Evolutionary conservation across 2,797 vertebrate species (phyloP).

Genomic region (Nannoperca obscura): DNA sequence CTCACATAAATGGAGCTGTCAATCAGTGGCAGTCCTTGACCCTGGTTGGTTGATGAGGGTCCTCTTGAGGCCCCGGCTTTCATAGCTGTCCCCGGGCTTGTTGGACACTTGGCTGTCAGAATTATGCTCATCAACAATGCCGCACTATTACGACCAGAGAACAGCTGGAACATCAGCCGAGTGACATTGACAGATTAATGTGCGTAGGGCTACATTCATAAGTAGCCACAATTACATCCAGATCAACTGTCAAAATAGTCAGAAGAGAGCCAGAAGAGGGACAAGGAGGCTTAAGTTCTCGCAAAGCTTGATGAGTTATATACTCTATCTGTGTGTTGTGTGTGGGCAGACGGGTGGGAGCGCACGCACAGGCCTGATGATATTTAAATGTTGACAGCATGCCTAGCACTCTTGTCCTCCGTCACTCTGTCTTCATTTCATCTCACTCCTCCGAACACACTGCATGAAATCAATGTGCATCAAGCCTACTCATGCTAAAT

Average conservation of each 20-base stretch:
- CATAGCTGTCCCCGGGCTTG: constrained; percentile 33
- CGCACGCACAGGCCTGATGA: constrained; percentile 64
- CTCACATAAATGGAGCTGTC: constrained; percentile 70
- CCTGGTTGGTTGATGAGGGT: constrained; percentile 68
- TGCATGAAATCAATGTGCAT: constrained; percentile 61
- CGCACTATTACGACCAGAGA: constrained; percentile 51
- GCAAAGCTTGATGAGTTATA: constrained; percentile 52
- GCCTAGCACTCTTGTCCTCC: constrained; percentile 66
- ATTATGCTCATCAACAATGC: constrained; percentile 59
- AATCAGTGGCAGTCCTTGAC: constrained; percentile 79
- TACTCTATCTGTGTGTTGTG: constrained; percentile 52
- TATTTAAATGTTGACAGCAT: constrained; percentile 79
- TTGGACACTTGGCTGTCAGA: constrained; percentile 79
- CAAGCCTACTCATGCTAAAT: constrained; percentile 59
- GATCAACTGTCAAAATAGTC: constrained; percentile 65
- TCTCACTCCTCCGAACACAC: constrained; percentile 74
- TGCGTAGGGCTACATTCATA: constrained; percentile 43
- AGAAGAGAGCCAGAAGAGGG: constrained; percentile 30
- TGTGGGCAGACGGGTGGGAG: constrained; percentile 69
- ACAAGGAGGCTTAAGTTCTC: constrained; percentile 30
- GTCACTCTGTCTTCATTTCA: constrained; percentile 68
- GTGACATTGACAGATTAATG: constrained; percentile 73
- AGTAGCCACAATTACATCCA: constrained; percentile 59
- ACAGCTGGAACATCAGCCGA: constrained; percentile 74
- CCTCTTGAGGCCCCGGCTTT: constrained; percentile 68